phyloP scores from a whole-genome alignment of 1,140 invertebrate species.

The Rhopalosiphum padi region DNA sequence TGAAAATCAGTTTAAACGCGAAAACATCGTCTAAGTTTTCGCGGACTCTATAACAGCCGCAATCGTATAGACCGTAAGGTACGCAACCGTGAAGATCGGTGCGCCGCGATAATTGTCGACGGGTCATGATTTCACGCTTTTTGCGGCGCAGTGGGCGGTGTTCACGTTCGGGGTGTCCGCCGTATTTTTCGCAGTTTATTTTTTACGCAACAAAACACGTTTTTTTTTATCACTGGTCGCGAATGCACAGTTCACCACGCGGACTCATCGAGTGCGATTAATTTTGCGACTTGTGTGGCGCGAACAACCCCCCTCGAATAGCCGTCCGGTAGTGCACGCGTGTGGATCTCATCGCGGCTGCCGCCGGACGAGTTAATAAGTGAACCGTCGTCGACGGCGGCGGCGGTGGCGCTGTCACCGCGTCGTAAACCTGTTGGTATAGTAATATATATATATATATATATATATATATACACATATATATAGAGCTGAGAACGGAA shows the following conservation, averaged over 20 bases:
- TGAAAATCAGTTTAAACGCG: too few species aligned
- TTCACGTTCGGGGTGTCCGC: too few species aligned
- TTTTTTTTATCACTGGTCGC: background rate
- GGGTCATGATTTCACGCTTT: too few species aligned
- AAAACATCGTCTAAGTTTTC: too few species aligned
- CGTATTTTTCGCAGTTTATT: background rate
- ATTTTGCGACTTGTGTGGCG: slow-evolving; percentile 1
- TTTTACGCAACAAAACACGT: too few species aligned
- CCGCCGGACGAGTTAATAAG: slow-evolving; percentile 36
- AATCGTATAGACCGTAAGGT: too few species aligned
- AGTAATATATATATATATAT: background rate
- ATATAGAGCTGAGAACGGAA: background rate
- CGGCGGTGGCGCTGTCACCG: background rate
- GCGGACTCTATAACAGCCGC: too few species aligned
- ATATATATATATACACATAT: too few species aligned
- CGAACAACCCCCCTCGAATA: background rate
- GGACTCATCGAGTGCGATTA: background rate
- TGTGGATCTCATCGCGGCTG: background rate
- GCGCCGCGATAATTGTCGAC: too few species aligned
- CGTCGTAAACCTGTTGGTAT: slow-evolving; percentile 29
- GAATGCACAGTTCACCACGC: background rate
- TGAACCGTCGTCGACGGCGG: background rate
- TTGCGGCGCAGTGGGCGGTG: too few species aligned
- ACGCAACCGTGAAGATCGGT: too few species aligned
- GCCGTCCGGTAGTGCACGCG: background rate